A percentile compares a stretch with the other conserved stretches of the same genome.
phyloP scores from a whole-genome alignment of 2,113 vertebrate species.

The Cochlearius cochlearius region DNA sequence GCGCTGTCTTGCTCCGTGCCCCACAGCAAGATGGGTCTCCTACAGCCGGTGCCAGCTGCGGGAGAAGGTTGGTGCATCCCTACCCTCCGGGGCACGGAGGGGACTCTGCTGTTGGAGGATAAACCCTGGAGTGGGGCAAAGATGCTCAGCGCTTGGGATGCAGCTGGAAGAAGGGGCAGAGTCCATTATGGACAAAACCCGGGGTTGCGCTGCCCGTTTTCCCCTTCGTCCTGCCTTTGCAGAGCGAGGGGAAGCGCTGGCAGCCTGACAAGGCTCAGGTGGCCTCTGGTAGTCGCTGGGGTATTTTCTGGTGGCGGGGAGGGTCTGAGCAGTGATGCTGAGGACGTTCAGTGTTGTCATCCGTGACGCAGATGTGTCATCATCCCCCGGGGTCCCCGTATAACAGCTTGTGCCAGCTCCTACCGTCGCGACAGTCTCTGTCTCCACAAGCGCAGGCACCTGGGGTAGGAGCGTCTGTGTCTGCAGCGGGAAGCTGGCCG shows the following conservation, averaged over 20 bases:
- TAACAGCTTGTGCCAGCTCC: neutral
- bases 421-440: neutral
- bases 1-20: neutral
- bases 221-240: neutral
- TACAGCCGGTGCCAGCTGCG: neutral
- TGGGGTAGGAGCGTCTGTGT: conserved; percentile 1
- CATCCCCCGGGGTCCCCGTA: neutral
- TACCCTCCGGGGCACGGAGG: accelerated
- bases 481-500: neutral
- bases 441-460: neutral
- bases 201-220: neutral
- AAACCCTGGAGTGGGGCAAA: neutral
- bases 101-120: neutral
- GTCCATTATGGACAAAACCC: accelerated
- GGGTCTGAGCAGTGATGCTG: neutral
- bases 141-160: neutral
- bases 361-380: neutral
- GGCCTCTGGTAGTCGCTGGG: neutral
- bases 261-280: neutral
- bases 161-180: neutral
- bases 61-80: neutral
- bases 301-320: neutral
- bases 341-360: neutral
- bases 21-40: neutral
- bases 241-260: neutral